Conservation (phyloP, 37 sponge, comb jelly and placozoan genomes). For the Petrosia ficiformis region DNA sequence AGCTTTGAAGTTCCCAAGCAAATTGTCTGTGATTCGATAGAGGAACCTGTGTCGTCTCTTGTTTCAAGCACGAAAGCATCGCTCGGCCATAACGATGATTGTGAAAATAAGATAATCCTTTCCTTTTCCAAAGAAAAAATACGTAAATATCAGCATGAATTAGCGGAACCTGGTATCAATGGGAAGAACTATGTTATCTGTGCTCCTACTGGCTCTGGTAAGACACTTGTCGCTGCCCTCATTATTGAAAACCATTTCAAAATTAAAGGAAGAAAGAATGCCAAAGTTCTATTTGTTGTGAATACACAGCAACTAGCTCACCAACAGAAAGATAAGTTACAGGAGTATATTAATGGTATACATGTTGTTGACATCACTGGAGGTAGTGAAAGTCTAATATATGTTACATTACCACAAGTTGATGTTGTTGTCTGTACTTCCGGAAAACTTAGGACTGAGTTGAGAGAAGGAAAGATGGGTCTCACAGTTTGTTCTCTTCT, state of each 20-base stretch:
- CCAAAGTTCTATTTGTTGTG: slow-evolving; percentile 56
- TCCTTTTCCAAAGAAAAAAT: neutral
- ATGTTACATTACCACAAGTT: neutral
- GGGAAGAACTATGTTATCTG: slow-evolving; percentile 69
- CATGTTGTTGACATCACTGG: slow-evolving; percentile 43
- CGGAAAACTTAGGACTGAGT: slow-evolving; percentile 44
- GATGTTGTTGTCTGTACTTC: slow-evolving; percentile 69
- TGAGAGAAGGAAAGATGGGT: slow-evolving; percentile 6
- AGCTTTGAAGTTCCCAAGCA: no score
- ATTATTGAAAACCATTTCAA: slow-evolving; percentile 52
- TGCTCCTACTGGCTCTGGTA: slow-evolving; percentile 76
- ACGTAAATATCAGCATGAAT: slow-evolving; percentile 55
- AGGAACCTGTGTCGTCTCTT: no score
- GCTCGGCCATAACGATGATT: neutral
- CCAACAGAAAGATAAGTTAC: slow-evolving; percentile 53
- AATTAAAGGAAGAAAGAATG: neutral
- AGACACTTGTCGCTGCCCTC: slow-evolving; percentile 59
- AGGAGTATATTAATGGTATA: slow-evolving; percentile 27
- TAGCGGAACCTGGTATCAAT: slow-evolving; percentile 57
- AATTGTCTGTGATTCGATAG: no score
- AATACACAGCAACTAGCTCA: slow-evolving; percentile 50
- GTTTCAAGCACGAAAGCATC: neutral
- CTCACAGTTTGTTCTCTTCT: slow-evolving; percentile 56
- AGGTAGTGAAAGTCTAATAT: slow-evolving; percentile 11
- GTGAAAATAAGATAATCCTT: neutral